Conservation (phyloP, 2,888 invertebrate species). For the Nasonovia ribisnigri region DNA sequence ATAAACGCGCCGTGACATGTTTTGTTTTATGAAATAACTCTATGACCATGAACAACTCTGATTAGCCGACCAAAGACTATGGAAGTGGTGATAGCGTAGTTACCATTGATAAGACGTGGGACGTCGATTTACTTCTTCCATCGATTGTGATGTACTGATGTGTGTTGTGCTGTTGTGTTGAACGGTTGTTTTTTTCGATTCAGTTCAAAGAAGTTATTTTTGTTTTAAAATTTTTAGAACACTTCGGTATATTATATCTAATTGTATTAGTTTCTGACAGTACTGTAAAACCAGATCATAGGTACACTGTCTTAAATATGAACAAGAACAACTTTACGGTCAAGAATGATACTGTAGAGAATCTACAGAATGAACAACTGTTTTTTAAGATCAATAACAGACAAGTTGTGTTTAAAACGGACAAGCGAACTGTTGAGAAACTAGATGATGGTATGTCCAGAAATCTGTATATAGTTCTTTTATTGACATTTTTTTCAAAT, state of each 20-base stretch:
- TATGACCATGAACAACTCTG: neutral
- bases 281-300: neutral
- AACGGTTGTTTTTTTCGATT: constrained; percentile 29
- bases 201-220: neutral
- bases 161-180: constrained; percentile 24
- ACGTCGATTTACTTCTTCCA: constrained; percentile 26
- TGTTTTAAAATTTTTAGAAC: constrained; percentile 9
- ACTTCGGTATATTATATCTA: neutral
- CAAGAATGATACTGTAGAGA: neutral
- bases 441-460: constrained; percentile 65
- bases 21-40: too few relatives aligned
- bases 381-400: constrained; percentile 58
- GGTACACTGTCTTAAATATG: constrained; percentile 13
- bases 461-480: constrained; percentile 15
- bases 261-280: neutral
- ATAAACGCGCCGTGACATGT: too few relatives aligned
- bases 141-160: constrained; percentile 21
- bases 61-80: neutral
- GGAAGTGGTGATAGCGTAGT: neutral
- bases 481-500: neutral
- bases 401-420: constrained; percentile 66
- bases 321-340: neutral
- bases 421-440: constrained; percentile 66
- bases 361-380: constrained; percentile 40
- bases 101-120: constrained; percentile 29